Base-by-base conservation (phyloP, 2,797 vertebrate species). In the Craterocephalus amniculus region DNA sequence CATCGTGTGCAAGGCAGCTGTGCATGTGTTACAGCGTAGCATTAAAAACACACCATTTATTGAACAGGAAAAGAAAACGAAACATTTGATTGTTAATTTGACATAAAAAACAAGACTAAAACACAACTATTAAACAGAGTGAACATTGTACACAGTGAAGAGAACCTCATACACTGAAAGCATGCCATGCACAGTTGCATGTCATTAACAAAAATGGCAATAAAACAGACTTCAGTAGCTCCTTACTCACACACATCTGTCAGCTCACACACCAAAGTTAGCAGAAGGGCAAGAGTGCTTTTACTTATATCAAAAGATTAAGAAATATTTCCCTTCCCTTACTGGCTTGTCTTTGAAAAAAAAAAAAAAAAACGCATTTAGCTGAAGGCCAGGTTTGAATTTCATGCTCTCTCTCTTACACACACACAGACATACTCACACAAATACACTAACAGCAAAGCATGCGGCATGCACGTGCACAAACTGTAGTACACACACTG, bases 141-240 rank as follows among this genome's bases (percentile, higher is more conserved):
- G 74, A 84, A 86, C 63, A 75, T 82, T 85, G 77, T 73, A 89
- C 68, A 91, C 64, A 71, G 71, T 70, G 76, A 86, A 79, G 79
- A 74, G 72, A 81, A 89, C 35, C 5, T 81, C 18, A 40, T 79
- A 91, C 79, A 71, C 58, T 79, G 59, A 91, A 92, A 88, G 83
- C 93, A 94, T 94, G 92, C 91, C 94, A 92, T 94, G 94, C 94
- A 90, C 60, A 86, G 62, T 76, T 56, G 81, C 26, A 68, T 78
- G 80, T 77, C 52, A 83, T 72, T 67, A 58, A 80, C 51, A 72
- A 74, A 67, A 73, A 78, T 59, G 76, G 49, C 70, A 84, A 72
- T n/a, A 82, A 43, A 38, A 68, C 72, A 78, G 63, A 83, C 31
- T 14, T 61, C 20, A 13, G 20, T 67, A 64, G 76, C 20, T 43